Percentiles rank a stretch among this genome's conserved stretches.
Conservation (phyloP, 2,797 vertebrate genomes). For the Sebastes itinus region DNA sequence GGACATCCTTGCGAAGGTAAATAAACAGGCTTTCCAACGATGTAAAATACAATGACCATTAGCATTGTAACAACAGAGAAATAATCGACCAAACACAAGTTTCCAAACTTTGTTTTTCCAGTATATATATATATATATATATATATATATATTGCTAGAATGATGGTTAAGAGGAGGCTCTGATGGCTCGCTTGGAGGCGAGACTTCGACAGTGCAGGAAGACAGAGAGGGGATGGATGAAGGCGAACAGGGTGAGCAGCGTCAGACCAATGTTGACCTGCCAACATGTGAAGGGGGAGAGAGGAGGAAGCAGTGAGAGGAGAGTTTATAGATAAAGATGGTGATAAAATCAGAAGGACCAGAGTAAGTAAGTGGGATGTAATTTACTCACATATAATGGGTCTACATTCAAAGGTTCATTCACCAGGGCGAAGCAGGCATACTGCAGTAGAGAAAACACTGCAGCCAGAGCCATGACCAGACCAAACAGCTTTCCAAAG, state of each 20-base stretch:
- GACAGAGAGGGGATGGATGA: constrained; percentile 85
- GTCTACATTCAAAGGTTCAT: constrained; percentile 78
- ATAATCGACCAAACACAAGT: no score
- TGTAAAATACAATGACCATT: no score
- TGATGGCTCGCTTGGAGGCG: constrained; percentile 23
- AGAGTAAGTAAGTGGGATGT: neutral
- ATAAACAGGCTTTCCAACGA: no score
- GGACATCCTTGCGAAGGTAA: no score
- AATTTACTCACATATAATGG: constrained; percentile 87
- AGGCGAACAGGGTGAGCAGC: constrained; percentile 82
- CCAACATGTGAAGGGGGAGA: neutral
- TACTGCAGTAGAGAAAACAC: constrained; percentile 90
- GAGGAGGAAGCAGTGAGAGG: neutral
- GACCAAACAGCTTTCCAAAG: constrained; percentile 92
- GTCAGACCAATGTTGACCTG: constrained; percentile 88
- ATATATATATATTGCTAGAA: no score
- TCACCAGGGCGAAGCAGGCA: constrained; percentile 86
- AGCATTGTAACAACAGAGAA: no score
- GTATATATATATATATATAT: no score
- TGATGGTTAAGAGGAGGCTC: no score
- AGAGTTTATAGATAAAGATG: neutral
- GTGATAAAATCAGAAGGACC: neutral
- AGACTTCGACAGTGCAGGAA: constrained; percentile 76
- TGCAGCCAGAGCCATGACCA: constrained; percentile 88
- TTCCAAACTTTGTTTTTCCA: no score